Evolutionary conservation across 2,113 vertebrate species (phyloP).

Genomic region (Channa maculata): DNA sequence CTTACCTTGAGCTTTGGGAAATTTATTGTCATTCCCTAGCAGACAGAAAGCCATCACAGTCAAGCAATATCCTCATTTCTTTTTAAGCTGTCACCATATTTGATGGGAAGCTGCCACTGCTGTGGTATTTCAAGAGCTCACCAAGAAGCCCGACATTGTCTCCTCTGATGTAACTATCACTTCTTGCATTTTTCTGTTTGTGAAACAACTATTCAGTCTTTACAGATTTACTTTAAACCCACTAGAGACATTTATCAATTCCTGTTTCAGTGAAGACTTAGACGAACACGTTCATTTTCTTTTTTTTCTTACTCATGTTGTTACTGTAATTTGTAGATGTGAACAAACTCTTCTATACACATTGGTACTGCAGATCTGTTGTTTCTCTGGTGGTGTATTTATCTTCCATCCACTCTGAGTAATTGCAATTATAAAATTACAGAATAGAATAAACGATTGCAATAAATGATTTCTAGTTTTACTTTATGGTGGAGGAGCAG

Average conservation of each 20-base stretch:
- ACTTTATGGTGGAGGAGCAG: background rate
- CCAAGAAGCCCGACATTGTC: conserved; percentile 3
- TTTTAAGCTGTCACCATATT: conserved; percentile 35
- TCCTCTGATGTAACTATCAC: background rate
- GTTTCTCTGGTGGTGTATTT: background rate
- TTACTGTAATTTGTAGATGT: background rate
- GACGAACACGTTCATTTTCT: too few species aligned
- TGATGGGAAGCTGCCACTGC: conserved; percentile 19
- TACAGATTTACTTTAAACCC: too few species aligned
- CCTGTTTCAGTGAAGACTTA: too few species aligned
- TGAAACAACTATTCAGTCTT: background rate
- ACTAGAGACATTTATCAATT: too few species aligned
- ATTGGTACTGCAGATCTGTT: background rate
- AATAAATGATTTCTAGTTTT: background rate
- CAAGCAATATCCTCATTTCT: conserved; percentile 21
- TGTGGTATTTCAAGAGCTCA: conserved; percentile 2
- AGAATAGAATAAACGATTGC: too few species aligned
- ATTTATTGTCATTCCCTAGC: conserved; percentile 22
- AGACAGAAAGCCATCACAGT: conserved; percentile 25
- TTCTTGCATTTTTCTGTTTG: background rate
- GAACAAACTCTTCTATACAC: background rate
- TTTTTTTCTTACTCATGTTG: too few species aligned
- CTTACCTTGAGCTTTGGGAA: conserved; percentile 38
- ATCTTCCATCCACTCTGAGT: too few species aligned
- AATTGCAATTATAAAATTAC: background rate